Base-by-base conservation (phyloP, 1,140 invertebrate species). In the Atta texana region DNA sequence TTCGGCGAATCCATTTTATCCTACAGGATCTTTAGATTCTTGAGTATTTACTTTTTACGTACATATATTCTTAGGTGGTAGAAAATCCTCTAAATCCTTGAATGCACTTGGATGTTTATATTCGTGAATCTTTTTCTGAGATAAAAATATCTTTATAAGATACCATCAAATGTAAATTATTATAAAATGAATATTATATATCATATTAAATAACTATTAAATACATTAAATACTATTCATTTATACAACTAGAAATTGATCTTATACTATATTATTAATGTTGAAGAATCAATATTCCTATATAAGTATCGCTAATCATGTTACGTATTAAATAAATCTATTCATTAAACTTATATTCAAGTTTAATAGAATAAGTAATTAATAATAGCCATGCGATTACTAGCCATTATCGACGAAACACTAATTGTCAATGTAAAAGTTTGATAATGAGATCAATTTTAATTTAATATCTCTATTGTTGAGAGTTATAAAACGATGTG, bases 341-440 rank as follows among this genome's bases (percentile, higher is more conserved):
- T 44, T 14, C 34, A 4, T 31, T 31, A 63, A n/a, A 55, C 24
- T 10, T 14, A 16, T 16, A 8, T 59, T 31, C 8, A 16, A 8
- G 16, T 77, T 77, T 78, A 16, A 31, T 64, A 51, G 10, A n/a
- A 7, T 6, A 34, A 66, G 21, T 53, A 53, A 66, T 51, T 49
- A 53, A 66, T 66, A 49, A 78, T 14, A 34, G 16, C 18, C 24
- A 44, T 68, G n/a, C 53, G 10, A 16, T 34, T 31, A 68, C 7
- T 53, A 69, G 2, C 2, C 44, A 61, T 44, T 76, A 44, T 28
- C 34, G 10, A 24, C 3, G 18, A 71, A 14, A 28, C 10, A 49
- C 12, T 49, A 31, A 12, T 78, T 10, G 8, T 66, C 3, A 12
- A 53, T 31, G 16, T 49, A 12, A 49, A 66, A 34, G 61, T 34